Percentiles rank a stretch among this genome's conserved stretches.
Conservation (phyloP, 1,140 invertebrate species). For the Drosophila baimaii region DNA sequence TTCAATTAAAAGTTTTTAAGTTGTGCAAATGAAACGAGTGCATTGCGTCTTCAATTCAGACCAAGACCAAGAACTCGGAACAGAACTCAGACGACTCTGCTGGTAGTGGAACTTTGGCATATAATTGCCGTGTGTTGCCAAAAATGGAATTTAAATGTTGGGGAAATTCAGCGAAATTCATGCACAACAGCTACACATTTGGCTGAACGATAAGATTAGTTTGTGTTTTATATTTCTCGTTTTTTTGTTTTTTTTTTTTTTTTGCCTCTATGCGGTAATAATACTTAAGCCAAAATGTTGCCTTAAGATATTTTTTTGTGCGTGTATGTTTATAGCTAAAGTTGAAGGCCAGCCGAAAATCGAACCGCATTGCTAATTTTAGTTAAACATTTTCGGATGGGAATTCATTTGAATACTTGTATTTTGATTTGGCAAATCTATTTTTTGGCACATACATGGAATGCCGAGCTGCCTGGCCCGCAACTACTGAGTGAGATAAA, state of each 20-base stretch:
- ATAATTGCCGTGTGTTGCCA: conserved; percentile 46
- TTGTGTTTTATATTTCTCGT: conserved; percentile 8
- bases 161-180: conserved; percentile 6
- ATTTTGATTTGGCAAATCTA: conserved; percentile 44
- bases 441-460: conserved; percentile 41
- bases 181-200: conserved; percentile 17
- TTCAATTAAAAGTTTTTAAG: conserved; percentile 69
- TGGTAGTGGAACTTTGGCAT: conserved; percentile 27
- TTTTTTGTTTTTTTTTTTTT: conserved; percentile 5
- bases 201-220: conserved; percentile 47
- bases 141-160: conserved; percentile 44
- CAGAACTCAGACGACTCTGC: conserved; percentile 17
- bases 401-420: conserved; percentile 25
- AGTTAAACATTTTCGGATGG: conserved; percentile 25
- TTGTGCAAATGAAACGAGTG: conserved; percentile 65
- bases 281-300: conserved; percentile 44
- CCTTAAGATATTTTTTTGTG: conserved; percentile 18
- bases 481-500: conserved; percentile 47
- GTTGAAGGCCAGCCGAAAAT: conserved; percentile 35
- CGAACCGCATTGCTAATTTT: conserved; percentile 42
- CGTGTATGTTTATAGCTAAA: background rate
- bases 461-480: conserved; percentile 25
- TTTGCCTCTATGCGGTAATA: conserved; percentile 25
- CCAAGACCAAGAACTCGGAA: conserved; percentile 2
- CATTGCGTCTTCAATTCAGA: conserved; percentile 43